Base-by-base conservation (phyloP, 2,113 vertebrate genomes). In the Xenus cinereus region DNA sequence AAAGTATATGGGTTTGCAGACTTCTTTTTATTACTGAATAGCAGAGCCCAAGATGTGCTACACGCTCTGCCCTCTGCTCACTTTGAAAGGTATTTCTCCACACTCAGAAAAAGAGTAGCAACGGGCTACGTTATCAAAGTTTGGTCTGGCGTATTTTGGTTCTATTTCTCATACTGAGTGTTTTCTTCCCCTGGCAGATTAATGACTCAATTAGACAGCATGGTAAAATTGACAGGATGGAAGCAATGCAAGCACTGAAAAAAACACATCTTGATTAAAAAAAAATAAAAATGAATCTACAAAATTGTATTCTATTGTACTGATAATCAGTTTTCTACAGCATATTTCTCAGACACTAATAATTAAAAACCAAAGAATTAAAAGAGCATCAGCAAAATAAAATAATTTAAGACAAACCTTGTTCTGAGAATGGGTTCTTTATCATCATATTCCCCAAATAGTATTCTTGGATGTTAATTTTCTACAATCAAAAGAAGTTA, bases 381-480 rank as follows among this genome's bases (percentile, higher is more conserved):
- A 51, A 43, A 18, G 28, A 76, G 51, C 46, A 78, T 69, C 59
- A 72, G 35, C 33, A 91, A 87, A 91, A 71, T 26, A 41, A 73
- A 82, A 91, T 22, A 74, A 73, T 46, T 53, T 62, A 64, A 90
- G n/a, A 97, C 98, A 96, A 87, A 99, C 99, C 99, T 97, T 98
- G 94, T 90, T 98, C 98, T 72, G 98, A 92, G 1, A 98, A 93
- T 3, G 98, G 96, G 76, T 94, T 98, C 97, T 98, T 99, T 82
- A 98, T 97, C 82, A 98, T 96, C 98, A 98, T 97, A 94, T 98
- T 98, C 24, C 99, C 99, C 95, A 99, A 98, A 84, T 98, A 99
- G 97, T 99, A 99, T 73, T 99, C 99, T 56, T 99, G 99, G 93
- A 99, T 98, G 97, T 98, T 99, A 77, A 99, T 98, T 97, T 99